Evolutionary conservation across 2,888 invertebrate species (phyloP).

Genomic region (Mimachlamys varia): DNA sequence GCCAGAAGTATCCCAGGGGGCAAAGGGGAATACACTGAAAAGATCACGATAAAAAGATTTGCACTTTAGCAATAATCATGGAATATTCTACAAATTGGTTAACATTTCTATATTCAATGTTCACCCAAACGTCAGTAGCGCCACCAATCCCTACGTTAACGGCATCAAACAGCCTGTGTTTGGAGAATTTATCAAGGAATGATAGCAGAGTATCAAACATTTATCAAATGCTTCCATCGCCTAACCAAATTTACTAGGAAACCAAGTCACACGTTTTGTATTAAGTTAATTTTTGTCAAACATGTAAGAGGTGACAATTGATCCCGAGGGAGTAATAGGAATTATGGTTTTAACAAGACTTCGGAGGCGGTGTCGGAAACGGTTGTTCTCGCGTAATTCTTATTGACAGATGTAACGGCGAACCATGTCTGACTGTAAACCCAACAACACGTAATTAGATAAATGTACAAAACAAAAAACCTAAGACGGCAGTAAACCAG

Average conservation of each 20-base stretch:
- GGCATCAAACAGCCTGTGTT: background rate
- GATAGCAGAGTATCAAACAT: background rate
- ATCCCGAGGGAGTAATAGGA: background rate
- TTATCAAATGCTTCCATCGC: background rate
- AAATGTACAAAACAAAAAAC: background rate
- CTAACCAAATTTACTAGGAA: background rate
- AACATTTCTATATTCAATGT: background rate
- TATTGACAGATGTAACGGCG: background rate
- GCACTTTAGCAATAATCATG: background rate
- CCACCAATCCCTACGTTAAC: background rate
- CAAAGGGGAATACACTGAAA: background rate
- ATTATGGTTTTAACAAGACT: background rate
- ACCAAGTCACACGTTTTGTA: background rate
- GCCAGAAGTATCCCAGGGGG: background rate
- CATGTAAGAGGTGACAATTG: slow-evolving; percentile 9
- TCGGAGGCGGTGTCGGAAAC: background rate
- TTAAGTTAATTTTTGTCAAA: background rate
- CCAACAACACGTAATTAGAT: background rate
- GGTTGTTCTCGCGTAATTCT: background rate
- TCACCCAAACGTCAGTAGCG: background rate
- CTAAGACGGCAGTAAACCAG: background rate
- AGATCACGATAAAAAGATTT: background rate
- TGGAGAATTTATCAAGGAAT: background rate
- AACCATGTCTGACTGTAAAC: background rate
- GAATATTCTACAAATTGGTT: background rate